Conservation (phyloP, 2,113 vertebrate species). For the Ciconia boyciana region DNA sequence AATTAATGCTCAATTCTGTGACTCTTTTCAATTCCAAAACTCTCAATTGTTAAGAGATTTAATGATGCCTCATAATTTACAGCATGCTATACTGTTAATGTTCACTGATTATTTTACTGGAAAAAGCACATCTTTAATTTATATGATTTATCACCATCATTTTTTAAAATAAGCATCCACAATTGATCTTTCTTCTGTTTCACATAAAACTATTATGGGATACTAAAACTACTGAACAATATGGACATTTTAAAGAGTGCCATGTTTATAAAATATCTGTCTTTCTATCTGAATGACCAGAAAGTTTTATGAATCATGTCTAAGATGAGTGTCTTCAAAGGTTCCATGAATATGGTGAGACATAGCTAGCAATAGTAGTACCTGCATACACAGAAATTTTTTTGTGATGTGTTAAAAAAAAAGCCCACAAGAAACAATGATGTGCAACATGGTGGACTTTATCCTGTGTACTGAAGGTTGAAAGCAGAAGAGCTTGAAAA, state of each 20-base stretch:
- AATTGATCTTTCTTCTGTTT: background rate
- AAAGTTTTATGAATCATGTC: background rate
- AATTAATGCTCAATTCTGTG: background rate
- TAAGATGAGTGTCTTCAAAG: background rate
- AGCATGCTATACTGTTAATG: background rate
- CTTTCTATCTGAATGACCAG: background rate
- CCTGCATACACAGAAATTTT: background rate
- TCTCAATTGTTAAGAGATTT: background rate
- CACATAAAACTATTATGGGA: background rate
- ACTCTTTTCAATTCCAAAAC: background rate
- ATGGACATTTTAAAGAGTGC: background rate
- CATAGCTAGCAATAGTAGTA: background rate
- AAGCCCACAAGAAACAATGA: background rate
- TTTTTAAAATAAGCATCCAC: background rate
- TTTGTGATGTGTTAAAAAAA: background rate
- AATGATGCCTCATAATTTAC: background rate
- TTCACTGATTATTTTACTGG: slow-evolving; percentile 9
- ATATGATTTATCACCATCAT: background rate
- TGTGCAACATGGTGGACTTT: background rate
- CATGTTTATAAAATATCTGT: background rate
- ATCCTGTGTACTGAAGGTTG: background rate
- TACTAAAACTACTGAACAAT: background rate
- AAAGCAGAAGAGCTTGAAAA: background rate
- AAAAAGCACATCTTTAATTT: background rate
- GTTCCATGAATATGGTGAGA: background rate